A percentile compares a stretch with the other conserved stretches of the same genome.
Conservation (phyloP, 2,113 vertebrate species). For the Emydocephalus ijimae region DNA sequence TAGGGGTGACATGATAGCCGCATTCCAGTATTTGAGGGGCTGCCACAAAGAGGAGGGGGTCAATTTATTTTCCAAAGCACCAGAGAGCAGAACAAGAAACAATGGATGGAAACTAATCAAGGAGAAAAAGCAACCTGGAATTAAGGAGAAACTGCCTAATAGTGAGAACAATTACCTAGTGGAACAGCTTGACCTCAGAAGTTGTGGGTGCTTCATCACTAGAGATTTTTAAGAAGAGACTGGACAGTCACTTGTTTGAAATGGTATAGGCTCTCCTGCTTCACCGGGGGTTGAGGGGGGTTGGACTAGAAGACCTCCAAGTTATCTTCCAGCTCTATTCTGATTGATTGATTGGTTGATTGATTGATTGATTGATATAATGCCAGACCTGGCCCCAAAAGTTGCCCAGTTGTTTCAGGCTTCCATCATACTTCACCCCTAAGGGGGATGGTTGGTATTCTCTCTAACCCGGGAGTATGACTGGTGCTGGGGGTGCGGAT, state of each 20-base stretch:
- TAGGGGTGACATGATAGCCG: background rate
- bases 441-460: background rate
- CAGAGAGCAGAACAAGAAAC: background rate
- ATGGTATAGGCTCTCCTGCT: background rate
- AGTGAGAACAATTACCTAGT: background rate
- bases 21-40: background rate
- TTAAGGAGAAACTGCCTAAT: background rate
- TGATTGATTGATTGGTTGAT: background rate
- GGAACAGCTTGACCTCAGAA: background rate
- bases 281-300: too few relatives aligned
- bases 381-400: background rate
- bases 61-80: background rate
- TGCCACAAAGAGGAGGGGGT: background rate
- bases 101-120: background rate
- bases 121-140: background rate
- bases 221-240: background rate
- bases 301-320: too few relatives aligned
- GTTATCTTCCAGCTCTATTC: background rate
- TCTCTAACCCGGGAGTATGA: background rate
- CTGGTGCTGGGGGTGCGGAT: background rate
- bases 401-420: background rate
- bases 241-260: background rate
- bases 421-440: background rate
- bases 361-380: background rate
- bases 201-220: background rate